Percentiles rank a stretch among this genome's conserved stretches.
Conservation (phyloP, 2,888 invertebrate genomes). For the Pemphredon lugubris region DNA sequence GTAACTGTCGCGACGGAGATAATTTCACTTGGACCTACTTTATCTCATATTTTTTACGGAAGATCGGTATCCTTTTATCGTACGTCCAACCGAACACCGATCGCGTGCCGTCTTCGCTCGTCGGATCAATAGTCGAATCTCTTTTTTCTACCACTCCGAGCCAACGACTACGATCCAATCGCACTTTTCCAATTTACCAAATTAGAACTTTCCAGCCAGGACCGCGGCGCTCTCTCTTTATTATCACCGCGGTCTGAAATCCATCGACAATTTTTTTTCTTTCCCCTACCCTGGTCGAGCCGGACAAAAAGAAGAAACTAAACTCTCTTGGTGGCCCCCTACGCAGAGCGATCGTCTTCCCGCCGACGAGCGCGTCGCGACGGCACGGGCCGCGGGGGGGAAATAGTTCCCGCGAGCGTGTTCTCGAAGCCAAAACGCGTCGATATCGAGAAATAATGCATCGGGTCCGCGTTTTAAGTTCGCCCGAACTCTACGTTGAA, state of each 20-base stretch:
- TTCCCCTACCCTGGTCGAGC: no score
- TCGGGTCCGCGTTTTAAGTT: constrained; percentile 42
- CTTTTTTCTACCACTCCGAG: no score
- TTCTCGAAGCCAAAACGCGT: constrained; percentile 15
- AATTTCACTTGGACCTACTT: no score
- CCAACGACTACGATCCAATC: constrained; percentile 4
- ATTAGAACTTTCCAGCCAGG: constrained; percentile 19
- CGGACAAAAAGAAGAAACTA: constrained; percentile 21
- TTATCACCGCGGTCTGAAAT: constrained; percentile 5
- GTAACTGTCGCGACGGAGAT: no score
- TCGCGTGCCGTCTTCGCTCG: no score
- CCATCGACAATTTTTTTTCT: constrained; percentile 29
- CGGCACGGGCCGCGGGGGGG: no score
- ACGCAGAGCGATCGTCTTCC: not conserved
- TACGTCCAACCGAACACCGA: no score
- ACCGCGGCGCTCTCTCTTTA: constrained; percentile 1
- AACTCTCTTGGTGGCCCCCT: constrained; percentile 34
- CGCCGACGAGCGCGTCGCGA: no score
- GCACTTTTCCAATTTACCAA: constrained; percentile 39
- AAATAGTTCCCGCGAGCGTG: not conserved
- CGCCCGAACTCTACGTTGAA: constrained; percentile 48
- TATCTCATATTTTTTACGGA: no score
- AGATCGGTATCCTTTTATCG: no score
- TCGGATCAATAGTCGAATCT: no score
- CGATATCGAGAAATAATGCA: constrained; percentile 53